These are phyloP conservation scores for Lordiphosa mommai DNA, from an alignment of 1,140 invertebrate species.

Conservation along the genomic window DNA sequence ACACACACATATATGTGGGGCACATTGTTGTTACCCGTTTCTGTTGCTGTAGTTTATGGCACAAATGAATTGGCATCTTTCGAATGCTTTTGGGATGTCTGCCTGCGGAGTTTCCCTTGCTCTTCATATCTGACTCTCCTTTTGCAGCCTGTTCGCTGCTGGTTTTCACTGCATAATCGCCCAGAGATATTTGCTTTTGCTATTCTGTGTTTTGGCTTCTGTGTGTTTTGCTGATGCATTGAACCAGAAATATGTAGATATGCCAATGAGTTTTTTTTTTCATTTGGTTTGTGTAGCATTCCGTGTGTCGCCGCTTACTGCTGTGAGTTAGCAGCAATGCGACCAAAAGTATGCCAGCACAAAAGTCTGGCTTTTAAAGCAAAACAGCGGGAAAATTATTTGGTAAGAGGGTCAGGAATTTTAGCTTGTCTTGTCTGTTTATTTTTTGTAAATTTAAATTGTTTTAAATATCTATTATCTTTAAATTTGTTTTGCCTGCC, in stretches of 20 bases:
- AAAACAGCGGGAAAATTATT: neutral
- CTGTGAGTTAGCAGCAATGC: conserved; percentile 10
- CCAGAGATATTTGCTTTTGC: conserved; percentile 41
- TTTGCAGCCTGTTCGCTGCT: conserved; percentile 14
- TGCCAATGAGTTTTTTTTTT: conserved; percentile 45
- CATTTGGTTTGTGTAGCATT: conserved; percentile 1
- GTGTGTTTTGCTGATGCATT: conserved; percentile 51
- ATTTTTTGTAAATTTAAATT: no score
- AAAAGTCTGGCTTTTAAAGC: conserved; percentile 4
- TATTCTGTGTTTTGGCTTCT: conserved; percentile 28
- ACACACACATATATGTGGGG: conserved; percentile 10
- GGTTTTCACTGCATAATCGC: conserved; percentile 61
- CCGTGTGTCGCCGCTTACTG: neutral
- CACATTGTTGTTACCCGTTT: conserved; percentile 24
- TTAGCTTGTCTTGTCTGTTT: no score
- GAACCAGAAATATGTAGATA: conserved; percentile 74
- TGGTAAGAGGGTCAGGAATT: neutral
- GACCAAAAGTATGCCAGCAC: conserved; percentile 21
- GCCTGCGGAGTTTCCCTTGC: conserved; percentile 24
- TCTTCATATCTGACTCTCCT: neutral
- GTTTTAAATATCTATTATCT: neutral
- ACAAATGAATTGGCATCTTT: conserved; percentile 74
- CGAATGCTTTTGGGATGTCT: conserved; percentile 40
- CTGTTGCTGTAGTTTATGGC: conserved; percentile 45
- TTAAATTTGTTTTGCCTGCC: neutral